Conservation (phyloP, 1,140 invertebrate genomes). For the Solenopsis fugax region DNA sequence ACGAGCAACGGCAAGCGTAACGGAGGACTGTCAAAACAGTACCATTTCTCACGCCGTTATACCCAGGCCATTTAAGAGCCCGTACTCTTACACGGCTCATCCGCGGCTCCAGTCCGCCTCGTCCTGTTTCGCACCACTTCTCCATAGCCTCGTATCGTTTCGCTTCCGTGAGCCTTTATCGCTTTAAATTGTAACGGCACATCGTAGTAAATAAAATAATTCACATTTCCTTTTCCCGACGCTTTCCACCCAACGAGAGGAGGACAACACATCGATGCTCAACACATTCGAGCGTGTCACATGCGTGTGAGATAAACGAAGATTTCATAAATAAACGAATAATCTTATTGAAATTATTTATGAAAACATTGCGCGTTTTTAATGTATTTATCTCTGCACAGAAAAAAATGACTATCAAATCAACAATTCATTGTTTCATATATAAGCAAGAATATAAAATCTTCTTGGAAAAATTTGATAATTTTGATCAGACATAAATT, state of each 20-base stretch:
- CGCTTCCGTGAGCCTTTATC: constrained; percentile 37
- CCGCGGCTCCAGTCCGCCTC: constrained; percentile 66
- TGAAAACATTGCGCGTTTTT: not conserved
- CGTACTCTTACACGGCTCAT: constrained; percentile 60
- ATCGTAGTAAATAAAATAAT: constrained; percentile 50
- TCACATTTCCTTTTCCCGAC: not conserved
- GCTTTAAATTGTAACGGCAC: not conserved
- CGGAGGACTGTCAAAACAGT: constrained; percentile 83
- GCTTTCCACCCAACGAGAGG: not conserved
- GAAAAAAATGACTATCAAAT: too few species aligned
- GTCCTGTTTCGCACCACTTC: constrained; percentile 69
- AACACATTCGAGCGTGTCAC: not conserved
- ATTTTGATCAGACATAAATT: too few species aligned
- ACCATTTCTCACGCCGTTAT: constrained; percentile 83
- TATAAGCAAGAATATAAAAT: too few species aligned
- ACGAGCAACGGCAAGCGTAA: constrained; percentile 48
- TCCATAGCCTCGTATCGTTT: constrained; percentile 70
- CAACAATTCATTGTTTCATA: too few species aligned
- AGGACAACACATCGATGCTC: not conserved
- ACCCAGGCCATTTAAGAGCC: constrained; percentile 81
- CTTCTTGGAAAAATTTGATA: too few species aligned
- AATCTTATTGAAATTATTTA: not conserved
- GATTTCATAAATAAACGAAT: not conserved
- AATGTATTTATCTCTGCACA: too few species aligned
- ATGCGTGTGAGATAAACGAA: too few species aligned